Evolutionary conservation across 2,888 invertebrate genomes (phyloP).

Genomic region (Megamerina dolium): DNA sequence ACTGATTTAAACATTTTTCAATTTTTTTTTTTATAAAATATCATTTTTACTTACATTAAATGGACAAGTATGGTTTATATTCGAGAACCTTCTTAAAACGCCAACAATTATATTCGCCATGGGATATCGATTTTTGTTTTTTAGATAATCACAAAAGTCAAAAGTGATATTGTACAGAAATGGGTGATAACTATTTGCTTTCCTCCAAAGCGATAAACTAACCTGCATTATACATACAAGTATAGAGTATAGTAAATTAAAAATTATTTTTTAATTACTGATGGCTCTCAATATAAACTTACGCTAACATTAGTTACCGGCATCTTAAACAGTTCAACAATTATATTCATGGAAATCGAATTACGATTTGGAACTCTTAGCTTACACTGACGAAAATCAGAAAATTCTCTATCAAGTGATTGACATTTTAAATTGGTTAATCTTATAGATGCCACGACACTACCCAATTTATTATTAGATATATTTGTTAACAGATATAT

Average conservation of each 20-base stretch:
- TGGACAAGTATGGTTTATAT: slow-evolving; percentile 20
- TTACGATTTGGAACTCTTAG: slow-evolving; percentile 8
- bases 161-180: slow-evolving; percentile 14
- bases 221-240: no score
- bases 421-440: not conserved
- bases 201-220: slow-evolving; percentile 2
- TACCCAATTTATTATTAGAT: no score
- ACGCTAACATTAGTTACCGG: slow-evolving; percentile 12
- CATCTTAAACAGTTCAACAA: slow-evolving; percentile 6
- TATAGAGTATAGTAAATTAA: not conserved
- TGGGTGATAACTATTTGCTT: slow-evolving; percentile 14
- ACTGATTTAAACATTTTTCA: no score
- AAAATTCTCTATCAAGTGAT: slow-evolving; percentile 7
- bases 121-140: slow-evolving; percentile 9
- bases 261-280: not conserved
- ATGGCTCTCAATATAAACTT: not conserved
- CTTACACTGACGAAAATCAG: slow-evolving; percentile 10
- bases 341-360: slow-evolving; percentile 1
- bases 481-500: no score
- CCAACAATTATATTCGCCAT: slow-evolving; percentile 3
- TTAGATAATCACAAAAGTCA: slow-evolving; percentile 13
- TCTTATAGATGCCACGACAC: not conserved
- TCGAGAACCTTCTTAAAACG: slow-evolving; percentile 3
- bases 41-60: slow-evolving; percentile 14
- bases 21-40: no score